Evolutionary conservation across 1,140 invertebrate genomes (phyloP).

Genomic region (Metopolophium dirhodum): DNA sequence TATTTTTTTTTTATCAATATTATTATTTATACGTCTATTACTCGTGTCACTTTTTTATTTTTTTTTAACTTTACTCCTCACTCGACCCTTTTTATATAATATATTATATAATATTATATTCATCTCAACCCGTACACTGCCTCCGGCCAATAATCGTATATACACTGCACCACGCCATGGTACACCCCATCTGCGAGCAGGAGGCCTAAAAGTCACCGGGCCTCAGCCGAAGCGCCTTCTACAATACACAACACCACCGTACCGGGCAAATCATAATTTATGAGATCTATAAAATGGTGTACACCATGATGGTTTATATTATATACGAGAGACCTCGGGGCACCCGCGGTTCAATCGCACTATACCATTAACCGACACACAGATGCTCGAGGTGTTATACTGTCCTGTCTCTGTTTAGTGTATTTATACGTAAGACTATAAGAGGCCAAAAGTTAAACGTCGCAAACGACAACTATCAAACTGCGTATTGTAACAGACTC

Average conservation of each 20-base stretch:
- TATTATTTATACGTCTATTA: constrained; percentile 13
- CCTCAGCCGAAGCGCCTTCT: neutral
- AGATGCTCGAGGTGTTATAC: neutral
- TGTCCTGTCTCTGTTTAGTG: neutral
- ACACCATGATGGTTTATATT: neutral
- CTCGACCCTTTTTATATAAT: neutral
- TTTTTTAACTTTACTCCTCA: neutral
- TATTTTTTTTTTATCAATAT: neutral
- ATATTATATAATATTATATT: neutral
- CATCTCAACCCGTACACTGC: neutral
- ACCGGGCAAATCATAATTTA: neutral
- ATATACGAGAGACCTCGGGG: neutral
- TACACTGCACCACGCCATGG: neutral
- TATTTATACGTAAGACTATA: neutral
- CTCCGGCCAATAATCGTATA: neutral
- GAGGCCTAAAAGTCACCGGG: neutral
- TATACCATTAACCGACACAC: neutral
- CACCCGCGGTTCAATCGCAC: neutral
- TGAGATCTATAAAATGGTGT: neutral
- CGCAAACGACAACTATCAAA: neutral
- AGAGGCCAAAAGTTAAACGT: neutral
- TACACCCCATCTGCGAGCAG: neutral
- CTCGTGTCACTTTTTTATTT: constrained; percentile 32
- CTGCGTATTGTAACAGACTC: too few species aligned
- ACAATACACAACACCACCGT: neutral